A percentile compares a stretch with the other conserved stretches of the same genome.
Evolutionary conservation across 2,113 vertebrate genomes (phyloP).

Genomic region (Eptesicus fuscus): DNA sequence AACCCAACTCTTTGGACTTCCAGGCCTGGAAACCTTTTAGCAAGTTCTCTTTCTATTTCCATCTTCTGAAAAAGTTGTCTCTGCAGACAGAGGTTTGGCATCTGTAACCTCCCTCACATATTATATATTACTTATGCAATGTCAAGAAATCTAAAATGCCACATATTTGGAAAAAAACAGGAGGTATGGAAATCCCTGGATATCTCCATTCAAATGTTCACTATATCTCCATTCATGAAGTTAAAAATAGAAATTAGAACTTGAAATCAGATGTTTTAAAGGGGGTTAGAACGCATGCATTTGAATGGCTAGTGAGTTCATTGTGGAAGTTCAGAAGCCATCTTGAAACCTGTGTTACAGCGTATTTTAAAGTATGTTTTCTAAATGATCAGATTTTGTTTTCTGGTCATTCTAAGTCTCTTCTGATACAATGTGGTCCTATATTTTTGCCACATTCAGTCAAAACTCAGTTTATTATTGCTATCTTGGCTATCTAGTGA

Average conservation of each 20-base stretch:
- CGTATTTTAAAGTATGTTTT: neutral
- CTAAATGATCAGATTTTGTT: neutral
- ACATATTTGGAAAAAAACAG: conserved; percentile 9
- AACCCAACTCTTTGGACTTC: conserved; percentile 11
- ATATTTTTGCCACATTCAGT: neutral
- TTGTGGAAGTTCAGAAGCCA: neutral
- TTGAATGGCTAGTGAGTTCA: neutral
- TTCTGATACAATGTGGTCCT: neutral
- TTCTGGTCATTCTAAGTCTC: neutral
- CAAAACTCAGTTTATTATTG: neutral
- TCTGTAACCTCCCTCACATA: neutral
- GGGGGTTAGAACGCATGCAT: neutral
- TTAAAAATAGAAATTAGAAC: conserved; percentile 30
- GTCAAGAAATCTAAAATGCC: neutral
- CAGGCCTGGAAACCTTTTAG: conserved; percentile 52
- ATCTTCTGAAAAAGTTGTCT: conserved; percentile 55
- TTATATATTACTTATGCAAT: conserved; percentile 28
- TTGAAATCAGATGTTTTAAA: conserved; percentile 5
- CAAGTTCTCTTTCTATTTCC: conserved; percentile 47
- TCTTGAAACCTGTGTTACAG: neutral
- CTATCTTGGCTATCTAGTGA: neutral
- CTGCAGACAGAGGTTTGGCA: conserved; percentile 51
- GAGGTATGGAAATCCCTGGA: neutral
- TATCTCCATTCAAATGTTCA: neutral
- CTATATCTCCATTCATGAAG: conserved; percentile 15